Conservation (phyloP, 2,888 invertebrate genomes). For the Leucoptera coffeella region DNA sequence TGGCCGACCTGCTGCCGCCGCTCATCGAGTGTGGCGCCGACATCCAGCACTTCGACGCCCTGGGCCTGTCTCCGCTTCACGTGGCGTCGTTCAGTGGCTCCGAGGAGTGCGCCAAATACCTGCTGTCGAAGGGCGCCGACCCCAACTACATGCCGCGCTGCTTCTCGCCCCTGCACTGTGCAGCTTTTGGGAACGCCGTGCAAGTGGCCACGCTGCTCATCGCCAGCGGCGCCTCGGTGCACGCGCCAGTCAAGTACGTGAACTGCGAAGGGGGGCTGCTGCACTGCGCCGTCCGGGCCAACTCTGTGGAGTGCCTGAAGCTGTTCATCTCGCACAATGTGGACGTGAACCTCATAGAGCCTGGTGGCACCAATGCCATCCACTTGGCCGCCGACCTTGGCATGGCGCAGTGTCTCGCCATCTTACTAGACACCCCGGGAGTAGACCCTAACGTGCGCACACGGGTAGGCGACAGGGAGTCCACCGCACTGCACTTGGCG, state of each 20-base stretch:
- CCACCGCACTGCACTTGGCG: conserved; percentile 77
- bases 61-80: conserved; percentile 70
- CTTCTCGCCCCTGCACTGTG: conserved; percentile 81
- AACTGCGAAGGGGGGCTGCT: conserved; percentile 72
- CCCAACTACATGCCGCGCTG: conserved; percentile 64
- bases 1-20: conserved; percentile 59
- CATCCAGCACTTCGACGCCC: conserved; percentile 62
- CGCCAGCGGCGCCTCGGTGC: conserved; percentile 63
- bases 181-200: conserved; percentile 81
- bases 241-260: conserved; percentile 57
- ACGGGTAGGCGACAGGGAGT: conserved; percentile 63
- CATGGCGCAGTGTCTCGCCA: conserved; percentile 65
- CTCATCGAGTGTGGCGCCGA: conserved; percentile 65
- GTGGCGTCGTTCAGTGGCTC: conserved; percentile 76
- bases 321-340: conserved; percentile 70
- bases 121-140: conserved; percentile 63
- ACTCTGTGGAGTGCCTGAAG: conserved; percentile 72
- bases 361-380: conserved; percentile 71
- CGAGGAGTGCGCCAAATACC: conserved; percentile 60
- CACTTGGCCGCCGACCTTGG: conserved; percentile 79
- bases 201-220: conserved; percentile 75
- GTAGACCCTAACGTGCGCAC: conserved; percentile 66
- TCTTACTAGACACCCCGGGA: conserved; percentile 67
- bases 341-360: conserved; percentile 68
- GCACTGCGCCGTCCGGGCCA: conserved; percentile 82